Evolutionary conservation across 2,113 vertebrate genomes (phyloP).

Genomic region (Corydoras sp.): DNA sequence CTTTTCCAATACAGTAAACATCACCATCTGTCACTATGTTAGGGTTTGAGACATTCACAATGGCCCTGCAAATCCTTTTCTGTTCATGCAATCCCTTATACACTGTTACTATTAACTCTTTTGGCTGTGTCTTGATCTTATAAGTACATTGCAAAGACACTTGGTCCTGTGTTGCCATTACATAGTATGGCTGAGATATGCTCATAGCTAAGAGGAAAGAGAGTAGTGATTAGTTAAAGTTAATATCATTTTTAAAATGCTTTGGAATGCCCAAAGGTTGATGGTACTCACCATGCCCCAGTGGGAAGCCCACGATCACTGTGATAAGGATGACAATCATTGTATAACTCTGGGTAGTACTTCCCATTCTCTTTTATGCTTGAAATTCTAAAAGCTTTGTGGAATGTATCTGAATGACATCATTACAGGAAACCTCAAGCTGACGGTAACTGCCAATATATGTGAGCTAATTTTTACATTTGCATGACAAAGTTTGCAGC

Average conservation of each 20-base stretch:
- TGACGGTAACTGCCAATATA: constrained; percentile 37
- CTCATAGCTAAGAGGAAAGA: constrained; percentile 38
- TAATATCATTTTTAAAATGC: background rate
- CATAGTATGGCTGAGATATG: constrained; percentile 52
- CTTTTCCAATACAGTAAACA: constrained; percentile 42
- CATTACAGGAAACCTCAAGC: constrained; percentile 44
- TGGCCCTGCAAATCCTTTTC: constrained; percentile 39
- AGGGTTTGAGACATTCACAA: constrained; percentile 19
- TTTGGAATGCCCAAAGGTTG: background rate
- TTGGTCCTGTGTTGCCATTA: constrained; percentile 32
- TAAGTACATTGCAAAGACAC: constrained; percentile 46
- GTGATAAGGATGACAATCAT: constrained; percentile 29
- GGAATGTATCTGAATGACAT: background rate
- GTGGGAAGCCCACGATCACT: constrained; percentile 1
- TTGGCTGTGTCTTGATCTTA: background rate
- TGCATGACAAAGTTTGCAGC: constrained; percentile 34
- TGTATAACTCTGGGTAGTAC: constrained; percentile 17
- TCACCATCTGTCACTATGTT: background rate
- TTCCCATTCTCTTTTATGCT: constrained; percentile 19
- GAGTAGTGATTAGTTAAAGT: background rate
- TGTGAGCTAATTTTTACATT: constrained; percentile 31
- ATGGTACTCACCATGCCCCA: constrained; percentile 23
- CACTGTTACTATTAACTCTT: constrained; percentile 48
- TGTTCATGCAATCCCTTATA: constrained; percentile 43
- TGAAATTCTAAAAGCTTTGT: background rate